Conservation (phyloP, 2,888 invertebrate genomes). For the Neria commutata region DNA sequence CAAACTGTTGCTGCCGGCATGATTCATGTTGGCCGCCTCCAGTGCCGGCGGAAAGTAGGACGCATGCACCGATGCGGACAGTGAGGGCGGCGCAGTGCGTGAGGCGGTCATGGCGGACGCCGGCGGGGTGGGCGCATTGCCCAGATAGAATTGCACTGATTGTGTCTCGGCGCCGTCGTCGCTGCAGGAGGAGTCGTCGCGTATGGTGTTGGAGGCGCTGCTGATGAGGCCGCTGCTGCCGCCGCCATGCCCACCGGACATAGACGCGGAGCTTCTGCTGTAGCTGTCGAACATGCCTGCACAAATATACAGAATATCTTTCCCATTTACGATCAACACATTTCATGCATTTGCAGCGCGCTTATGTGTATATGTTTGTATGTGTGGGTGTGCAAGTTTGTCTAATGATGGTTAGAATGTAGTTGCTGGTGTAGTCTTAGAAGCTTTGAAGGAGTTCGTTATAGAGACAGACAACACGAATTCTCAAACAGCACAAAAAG, state of each 20-base stretch:
- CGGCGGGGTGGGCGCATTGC: conserved; percentile 36
- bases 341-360: conserved; percentile 5
- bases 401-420: no score
- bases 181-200: conserved; percentile 57
- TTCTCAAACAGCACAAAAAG: no score
- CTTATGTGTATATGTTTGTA: no score
- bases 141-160: conserved; percentile 51
- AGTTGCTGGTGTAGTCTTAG: no score
- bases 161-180: conserved; percentile 52
- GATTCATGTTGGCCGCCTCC: conserved; percentile 30
- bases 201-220: conserved; percentile 41
- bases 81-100: conserved; percentile 18
- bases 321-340: conserved; percentile 50
- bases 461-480: no score
- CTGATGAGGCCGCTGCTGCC: conserved; percentile 36
- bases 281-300: conserved; percentile 53
- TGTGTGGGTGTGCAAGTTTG: no score
- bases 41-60: conserved; percentile 22
- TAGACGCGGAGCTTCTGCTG: conserved; percentile 42
- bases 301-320: conserved; percentile 52
- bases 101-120: conserved; percentile 10
- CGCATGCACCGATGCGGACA: conserved; percentile 18
- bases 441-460: no score
- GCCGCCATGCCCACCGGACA: conserved; percentile 34
- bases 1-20: conserved; percentile 25